These are phyloP conservation scores for Onychomys arenicola DNA, from an alignment of 2,797 vertebrate species.

Conservation along the genomic window DNA sequence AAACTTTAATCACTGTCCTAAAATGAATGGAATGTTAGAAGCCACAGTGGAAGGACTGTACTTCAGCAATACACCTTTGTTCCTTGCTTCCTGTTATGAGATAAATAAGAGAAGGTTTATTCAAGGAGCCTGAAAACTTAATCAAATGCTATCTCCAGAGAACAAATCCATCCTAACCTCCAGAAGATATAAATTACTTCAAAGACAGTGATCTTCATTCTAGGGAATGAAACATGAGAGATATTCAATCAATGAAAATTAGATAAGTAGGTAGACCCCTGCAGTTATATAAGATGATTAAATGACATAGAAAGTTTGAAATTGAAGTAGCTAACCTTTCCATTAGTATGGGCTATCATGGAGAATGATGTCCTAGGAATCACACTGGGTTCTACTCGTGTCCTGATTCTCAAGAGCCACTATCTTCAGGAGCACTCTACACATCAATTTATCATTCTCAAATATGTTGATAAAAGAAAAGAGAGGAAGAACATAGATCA, in stretches of 20 bases:
- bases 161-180: background rate
- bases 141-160: background rate
- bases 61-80: background rate
- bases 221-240: background rate
- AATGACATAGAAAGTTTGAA: background rate
- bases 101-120: background rate
- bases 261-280: background rate
- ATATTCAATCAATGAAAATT: background rate
- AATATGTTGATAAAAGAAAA: background rate
- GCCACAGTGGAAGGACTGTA: background rate
- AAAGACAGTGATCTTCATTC: background rate
- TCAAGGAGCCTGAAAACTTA: background rate
- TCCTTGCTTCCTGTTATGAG: background rate
- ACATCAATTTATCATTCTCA: conserved; percentile 1
- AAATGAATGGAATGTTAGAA: background rate
- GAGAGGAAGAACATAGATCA: background rate
- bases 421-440: background rate
- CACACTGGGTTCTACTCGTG: background rate
- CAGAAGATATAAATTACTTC: background rate
- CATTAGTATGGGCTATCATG: background rate
- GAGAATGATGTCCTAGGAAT: background rate
- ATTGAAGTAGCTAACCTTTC: background rate
- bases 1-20: background rate
- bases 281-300: background rate
- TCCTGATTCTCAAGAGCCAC: background rate